Conservation (phyloP, 2,797 vertebrate genomes). For the Antennarius maculatus region DNA sequence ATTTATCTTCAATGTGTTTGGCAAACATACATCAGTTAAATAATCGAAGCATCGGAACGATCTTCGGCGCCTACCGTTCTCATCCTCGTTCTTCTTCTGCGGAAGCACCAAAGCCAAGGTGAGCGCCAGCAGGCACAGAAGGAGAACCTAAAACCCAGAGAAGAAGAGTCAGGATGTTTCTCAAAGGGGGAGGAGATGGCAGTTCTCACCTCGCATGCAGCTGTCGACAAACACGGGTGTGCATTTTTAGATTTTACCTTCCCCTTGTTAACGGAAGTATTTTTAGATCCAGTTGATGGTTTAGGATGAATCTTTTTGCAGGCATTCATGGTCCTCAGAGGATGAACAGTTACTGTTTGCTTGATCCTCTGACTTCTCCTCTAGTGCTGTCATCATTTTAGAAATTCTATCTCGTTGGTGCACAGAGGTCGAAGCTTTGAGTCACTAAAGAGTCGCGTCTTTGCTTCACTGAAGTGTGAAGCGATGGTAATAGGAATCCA, state of each 20-base stretch:
- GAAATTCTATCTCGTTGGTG: too few relatives aligned
- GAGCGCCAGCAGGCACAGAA: conserved; percentile 84
- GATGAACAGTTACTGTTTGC: too few relatives aligned
- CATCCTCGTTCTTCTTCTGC: conserved; percentile 78
- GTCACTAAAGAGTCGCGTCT: too few relatives aligned
- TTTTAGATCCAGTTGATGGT: too few relatives aligned
- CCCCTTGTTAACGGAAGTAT: not conserved
- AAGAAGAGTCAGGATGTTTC: conserved; percentile 10
- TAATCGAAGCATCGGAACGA: not conserved
- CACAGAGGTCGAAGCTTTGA: too few relatives aligned
- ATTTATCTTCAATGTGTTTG: too few relatives aligned
- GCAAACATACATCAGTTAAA: not conserved
- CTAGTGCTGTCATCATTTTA: not conserved
- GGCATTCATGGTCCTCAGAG: too few relatives aligned
- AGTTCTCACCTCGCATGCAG: not conserved
- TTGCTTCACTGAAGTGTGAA: too few relatives aligned
- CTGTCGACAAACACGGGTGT: not conserved
- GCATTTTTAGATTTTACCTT: conserved; percentile 4
- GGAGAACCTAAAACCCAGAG: conserved; percentile 82
- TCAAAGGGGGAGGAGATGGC: not conserved
- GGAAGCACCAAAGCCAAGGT: conserved; percentile 88
- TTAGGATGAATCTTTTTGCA: too few relatives aligned
- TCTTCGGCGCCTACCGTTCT: conserved; percentile 77
- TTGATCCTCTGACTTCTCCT: not conserved
- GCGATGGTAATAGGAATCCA: too few relatives aligned